Evolutionary conservation across 1,140 invertebrate genomes (phyloP).

Genomic region (Onthophagus taurus): DNA sequence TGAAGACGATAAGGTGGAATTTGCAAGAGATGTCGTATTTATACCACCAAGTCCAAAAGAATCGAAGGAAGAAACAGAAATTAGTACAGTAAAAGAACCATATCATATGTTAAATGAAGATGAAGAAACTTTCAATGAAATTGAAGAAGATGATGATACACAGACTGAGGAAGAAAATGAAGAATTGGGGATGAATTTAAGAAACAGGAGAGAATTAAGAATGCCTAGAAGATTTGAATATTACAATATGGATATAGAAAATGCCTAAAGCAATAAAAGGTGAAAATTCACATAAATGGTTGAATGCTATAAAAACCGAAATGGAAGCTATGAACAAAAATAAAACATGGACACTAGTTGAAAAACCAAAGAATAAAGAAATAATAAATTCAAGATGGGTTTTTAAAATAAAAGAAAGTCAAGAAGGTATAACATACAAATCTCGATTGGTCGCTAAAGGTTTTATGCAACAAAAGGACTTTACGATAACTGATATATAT

Average conservation of each 20-base stretch:
- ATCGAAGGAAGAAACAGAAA: no score
- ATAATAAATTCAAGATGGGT: constrained; percentile 7
- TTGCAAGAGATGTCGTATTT: constrained; percentile 14
- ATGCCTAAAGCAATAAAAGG: not conserved
- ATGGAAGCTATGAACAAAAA: constrained; percentile 9
- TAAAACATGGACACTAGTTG: constrained; percentile 11
- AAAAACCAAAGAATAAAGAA: constrained; percentile 3
- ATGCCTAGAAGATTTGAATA: constrained; percentile 3
- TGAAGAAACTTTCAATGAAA: no score
- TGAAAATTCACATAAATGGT: not conserved
- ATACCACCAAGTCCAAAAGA: no score
- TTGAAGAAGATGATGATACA: no score
- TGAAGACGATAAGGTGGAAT: constrained; percentile 20
- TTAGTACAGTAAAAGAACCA: no score
- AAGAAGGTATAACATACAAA: constrained; percentile 24
- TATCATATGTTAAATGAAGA: no score
- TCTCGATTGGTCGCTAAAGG: constrained; percentile 38
- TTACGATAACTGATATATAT: constrained; percentile 34
- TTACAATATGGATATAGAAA: constrained; percentile 10
- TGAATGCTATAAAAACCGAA: constrained; percentile 7
- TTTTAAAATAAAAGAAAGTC: constrained; percentile 23
- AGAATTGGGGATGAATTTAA: no score
- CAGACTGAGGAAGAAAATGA: no score
- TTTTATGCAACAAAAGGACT: constrained; percentile 26
- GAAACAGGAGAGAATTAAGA: constrained; percentile 4